phyloP scores from a whole-genome alignment of 2,113 vertebrate genomes.

The Sakesphorus luctuosus region DNA sequence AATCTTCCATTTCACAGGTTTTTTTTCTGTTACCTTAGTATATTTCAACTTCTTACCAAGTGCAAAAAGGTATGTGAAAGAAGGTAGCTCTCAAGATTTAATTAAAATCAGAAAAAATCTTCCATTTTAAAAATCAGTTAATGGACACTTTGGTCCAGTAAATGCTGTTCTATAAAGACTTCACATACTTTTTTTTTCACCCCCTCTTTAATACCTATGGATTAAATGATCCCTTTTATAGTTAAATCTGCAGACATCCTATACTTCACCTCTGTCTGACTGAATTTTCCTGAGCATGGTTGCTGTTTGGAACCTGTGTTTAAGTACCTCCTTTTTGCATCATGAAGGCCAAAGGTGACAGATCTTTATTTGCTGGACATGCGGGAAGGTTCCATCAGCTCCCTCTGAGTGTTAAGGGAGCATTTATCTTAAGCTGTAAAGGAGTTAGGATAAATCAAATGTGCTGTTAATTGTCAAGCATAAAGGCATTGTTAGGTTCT shows the following conservation, averaged over 20 bases:
- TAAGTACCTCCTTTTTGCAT: not conserved
- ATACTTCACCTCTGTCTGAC: not conserved
- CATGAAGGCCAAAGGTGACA: not conserved
- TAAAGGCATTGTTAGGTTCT: not conserved
- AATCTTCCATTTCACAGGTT: slow-evolving; percentile 4
- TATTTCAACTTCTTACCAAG: not conserved
- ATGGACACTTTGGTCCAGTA: not conserved
- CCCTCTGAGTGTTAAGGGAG: not conserved
- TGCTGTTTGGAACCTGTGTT: not conserved
- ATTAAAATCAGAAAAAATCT: not conserved
- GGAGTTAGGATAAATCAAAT: not conserved
- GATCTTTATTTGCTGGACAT: not conserved
- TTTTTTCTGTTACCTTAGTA: not conserved
- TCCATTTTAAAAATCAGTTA: not conserved
- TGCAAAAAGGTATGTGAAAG: not conserved
- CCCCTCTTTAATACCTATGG: not conserved
- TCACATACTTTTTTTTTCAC: no score
- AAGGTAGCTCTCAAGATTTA: not conserved
- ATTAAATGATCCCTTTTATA: not conserved
- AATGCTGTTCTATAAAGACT: not conserved
- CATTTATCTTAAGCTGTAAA: not conserved
- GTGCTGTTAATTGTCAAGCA: not conserved
- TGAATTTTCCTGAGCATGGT: not conserved
- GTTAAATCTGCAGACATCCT: not conserved
- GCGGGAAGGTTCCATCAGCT: not conserved